Evolutionary conservation across 1,140 invertebrate species (phyloP), one percentile per base, ranked within the genome.

Genomic region (Dendrolimus punctatus): DNA sequence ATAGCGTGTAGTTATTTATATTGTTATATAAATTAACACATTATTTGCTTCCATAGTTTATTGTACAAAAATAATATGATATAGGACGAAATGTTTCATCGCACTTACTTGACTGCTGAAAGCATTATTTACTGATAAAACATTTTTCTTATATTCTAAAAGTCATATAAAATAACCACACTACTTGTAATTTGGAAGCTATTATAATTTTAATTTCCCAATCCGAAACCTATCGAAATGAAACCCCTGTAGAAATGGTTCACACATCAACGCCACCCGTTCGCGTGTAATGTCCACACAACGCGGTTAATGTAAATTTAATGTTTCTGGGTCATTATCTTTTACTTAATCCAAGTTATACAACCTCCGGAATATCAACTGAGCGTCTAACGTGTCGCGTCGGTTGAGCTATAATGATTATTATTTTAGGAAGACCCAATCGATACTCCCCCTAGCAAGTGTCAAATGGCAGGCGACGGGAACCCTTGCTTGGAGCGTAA

Each of bases 251-350:
- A 46, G 52, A 45, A n/a, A 46, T 51, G 50, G 43, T 51, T 57
- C 55, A 51, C 55, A 56, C 54, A 57, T 57, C 55, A 49, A 66
- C 65, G 54, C 60, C 56, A 49, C 23, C 46, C 57, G 62, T 50
- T 72, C 57, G 67, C 69, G 68, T 77, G 70, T 63, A 42, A 40
- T 23, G 23, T 23, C 56, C 58, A 49, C 53, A 64, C 60, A 64
- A 44, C 60, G 52, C 66, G 23, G 23, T 64, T 82, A 80, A 82
- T 82, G 79, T 74, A 64, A 53, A 82, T 75, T 76, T 82, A 82
- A 82, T 82, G 76, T 70, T 68, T 63, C 57, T 36, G 61, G 48
- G 56, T 68, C 73, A 81, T 81, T 79, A 81, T 76, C 71, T 73
- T 71, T 73, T 79, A 81, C 71, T 74, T 79, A 72, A 76, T 73